Evolutionary conservation across 2,797 vertebrate genomes (phyloP).

Genomic region (Urocyon cinereoargenteus): DNA sequence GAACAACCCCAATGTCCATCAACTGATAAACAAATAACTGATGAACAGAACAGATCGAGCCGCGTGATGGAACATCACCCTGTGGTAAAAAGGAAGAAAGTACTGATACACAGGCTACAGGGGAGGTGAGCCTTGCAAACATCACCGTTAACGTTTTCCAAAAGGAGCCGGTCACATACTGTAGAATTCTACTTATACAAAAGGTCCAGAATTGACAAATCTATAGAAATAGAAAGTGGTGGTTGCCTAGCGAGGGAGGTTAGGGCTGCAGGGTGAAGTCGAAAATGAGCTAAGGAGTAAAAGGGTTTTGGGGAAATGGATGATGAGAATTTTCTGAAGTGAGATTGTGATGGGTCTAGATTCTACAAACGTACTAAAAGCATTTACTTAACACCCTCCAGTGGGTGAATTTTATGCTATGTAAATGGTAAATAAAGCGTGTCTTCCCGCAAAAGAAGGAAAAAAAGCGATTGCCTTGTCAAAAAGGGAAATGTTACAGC

Average conservation of each 20-base stretch:
- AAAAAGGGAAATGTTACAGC: neutral
- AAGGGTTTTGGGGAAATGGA: neutral
- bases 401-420: neutral
- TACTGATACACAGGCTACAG: rapidly evolving
- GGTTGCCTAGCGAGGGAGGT: too few relatives aligned
- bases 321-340: neutral
- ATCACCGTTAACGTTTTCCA: neutral
- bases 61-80: too few relatives aligned
- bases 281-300: neutral
- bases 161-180: neutral
- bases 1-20: neutral
- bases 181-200: neutral
- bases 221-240: neutral
- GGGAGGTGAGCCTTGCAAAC: neutral
- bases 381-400: neutral
- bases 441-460: neutral
- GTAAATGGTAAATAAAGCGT: neutral
- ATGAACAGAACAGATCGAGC: too few relatives aligned
- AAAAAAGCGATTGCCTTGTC: neutral
- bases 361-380: neutral
- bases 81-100: neutral
- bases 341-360: neutral
- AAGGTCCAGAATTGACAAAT: neutral
- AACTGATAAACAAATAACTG: too few relatives aligned
- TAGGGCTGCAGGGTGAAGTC: neutral